These are phyloP conservation scores for Sesia apiformis DNA, from an alignment of 2,888 invertebrate species.

Conservation along the genomic window DNA sequence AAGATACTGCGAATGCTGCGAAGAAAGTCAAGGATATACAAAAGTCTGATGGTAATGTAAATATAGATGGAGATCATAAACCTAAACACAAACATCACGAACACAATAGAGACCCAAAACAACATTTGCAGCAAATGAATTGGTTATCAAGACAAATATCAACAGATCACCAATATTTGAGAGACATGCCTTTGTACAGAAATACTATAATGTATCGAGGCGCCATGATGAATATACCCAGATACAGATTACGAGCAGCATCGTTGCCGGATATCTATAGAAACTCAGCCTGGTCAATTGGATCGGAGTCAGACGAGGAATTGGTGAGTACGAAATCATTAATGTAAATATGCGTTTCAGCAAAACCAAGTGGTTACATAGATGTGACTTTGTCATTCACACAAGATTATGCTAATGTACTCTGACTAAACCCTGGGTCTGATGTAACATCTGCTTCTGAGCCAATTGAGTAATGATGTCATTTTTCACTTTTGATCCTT, in stretches of 20 bases:
- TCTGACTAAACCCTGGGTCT: neutral
- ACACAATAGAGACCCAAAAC: constrained; percentile 7
- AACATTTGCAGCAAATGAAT: constrained; percentile 16
- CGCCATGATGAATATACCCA: constrained; percentile 86
- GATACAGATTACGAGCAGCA: constrained; percentile 85
- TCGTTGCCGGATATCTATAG: constrained; percentile 93
- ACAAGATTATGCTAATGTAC: neutral
- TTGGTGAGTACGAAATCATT: constrained; percentile 71
- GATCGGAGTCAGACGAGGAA: constrained; percentile 75
- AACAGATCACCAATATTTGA: constrained; percentile 79
- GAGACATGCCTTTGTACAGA: constrained; percentile 80
- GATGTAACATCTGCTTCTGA: neutral
- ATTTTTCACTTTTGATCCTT: neutral
- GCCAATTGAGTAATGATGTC: neutral
- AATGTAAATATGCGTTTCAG: neutral
- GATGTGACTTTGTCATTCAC: neutral
- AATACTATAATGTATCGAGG: constrained; percentile 89
- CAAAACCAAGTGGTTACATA: neutral
- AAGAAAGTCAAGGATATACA: neutral
- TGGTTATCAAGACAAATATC: constrained; percentile 68
- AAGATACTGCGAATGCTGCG: constrained; percentile 12
- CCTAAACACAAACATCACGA: neutral
- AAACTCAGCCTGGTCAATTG: constrained; percentile 86
- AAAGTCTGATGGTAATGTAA: neutral
- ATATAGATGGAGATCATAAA: neutral